Evolutionary conservation across 2,888 invertebrate species (phyloP), one percentile per base, ranked within the genome.

Genomic region (Teinopalpus imperialis): DNA sequence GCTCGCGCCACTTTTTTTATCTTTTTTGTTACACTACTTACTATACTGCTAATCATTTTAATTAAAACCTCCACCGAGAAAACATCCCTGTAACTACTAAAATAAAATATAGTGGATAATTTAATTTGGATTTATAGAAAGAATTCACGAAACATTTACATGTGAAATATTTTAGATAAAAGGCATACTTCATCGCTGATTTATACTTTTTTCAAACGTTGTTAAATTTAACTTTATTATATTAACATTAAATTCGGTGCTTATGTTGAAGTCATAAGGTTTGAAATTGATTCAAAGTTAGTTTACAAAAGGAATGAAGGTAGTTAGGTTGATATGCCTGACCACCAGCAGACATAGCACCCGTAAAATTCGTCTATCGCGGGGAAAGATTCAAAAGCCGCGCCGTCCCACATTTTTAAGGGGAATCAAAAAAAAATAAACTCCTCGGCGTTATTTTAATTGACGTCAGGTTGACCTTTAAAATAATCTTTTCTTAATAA

Each of bases 281-380:
- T 59, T 21, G 67, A 54, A 63, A 45, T 72, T 14, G 29, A 13
- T 49, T 37, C 6, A 26, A 36, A 45, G 18, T 26, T 30, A n/a
- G 14, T 39, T 46, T 31, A 27, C 10, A 8, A 41, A 48, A 9
- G 21, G 39, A 20, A 50, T 31, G 23, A 34, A 29, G 26, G 44
- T 23, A 44, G 26, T 62, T 60, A 55, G 53, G 59, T 71, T 81
- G 83, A 85, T 70, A 63, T 60, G 70, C 46, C 54, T 69, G 83
- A 63, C 87, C 87, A 85, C 87, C 85, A 61, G 61, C 70, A 66
- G 67, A 74, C 70, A 63, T 63, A 66, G 78, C 85, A 85, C 82
- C 85, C 83, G 81, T 82, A 81, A 80, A 81, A 81, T 79, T 76
- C 57, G 53, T 66, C 76, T 85, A 88, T 86, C 87, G 68, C 70